Evolutionary conservation across 2,888 invertebrate species (phyloP).

Genomic region (Cremastobaeus sp.): DNA sequence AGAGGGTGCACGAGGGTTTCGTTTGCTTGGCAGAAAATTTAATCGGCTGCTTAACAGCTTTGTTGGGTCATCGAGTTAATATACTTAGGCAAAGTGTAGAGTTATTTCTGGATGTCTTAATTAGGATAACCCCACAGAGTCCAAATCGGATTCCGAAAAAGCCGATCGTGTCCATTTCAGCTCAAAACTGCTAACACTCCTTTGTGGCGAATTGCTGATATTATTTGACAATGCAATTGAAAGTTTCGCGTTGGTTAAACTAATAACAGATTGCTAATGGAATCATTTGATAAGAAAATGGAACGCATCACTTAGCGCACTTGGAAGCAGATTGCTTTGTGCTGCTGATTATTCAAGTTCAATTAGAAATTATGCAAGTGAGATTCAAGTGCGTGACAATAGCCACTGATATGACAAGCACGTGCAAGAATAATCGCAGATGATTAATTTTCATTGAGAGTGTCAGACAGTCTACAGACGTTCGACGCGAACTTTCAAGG

Average conservation of each 20-base stretch:
- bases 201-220: too few species aligned
- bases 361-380: constrained; percentile 24
- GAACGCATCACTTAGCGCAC: too few species aligned
- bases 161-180: too few species aligned
- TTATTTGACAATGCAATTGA: too few species aligned
- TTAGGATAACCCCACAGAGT: too few species aligned
- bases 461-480: constrained; percentile 46
- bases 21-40: constrained; percentile 29
- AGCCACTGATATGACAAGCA: constrained; percentile 29
- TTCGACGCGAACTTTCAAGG: constrained; percentile 52
- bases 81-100: background rate
- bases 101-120: background rate
- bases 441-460: constrained; percentile 46
- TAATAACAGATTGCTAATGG: too few species aligned
- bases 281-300: too few species aligned
- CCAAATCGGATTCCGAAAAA: too few species aligned
- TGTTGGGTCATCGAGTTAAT: background rate
- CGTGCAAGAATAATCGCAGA: constrained; percentile 43
- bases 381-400: constrained; percentile 8
- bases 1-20: constrained; percentile 16
- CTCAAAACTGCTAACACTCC: too few species aligned
- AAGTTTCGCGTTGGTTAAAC: too few species aligned
- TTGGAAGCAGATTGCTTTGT: constrained; percentile 12
- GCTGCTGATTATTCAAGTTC: constrained; percentile 15
- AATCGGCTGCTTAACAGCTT: constrained; percentile 17